These are phyloP conservation scores for Oncorhynchus masou DNA, from an alignment of 2,113 vertebrate genomes.

Conservation along the genomic window DNA sequence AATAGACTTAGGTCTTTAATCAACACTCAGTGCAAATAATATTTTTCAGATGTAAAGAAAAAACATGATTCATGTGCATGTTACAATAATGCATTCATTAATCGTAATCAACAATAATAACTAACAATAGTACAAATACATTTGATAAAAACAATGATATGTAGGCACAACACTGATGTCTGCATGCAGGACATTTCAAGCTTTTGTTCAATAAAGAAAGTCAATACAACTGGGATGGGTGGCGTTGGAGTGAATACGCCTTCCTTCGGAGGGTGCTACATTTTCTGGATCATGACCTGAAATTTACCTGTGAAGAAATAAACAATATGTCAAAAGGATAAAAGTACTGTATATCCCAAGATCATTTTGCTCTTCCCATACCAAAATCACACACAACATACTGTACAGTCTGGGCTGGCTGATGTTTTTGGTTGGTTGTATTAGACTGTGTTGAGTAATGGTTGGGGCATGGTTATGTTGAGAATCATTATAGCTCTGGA, in stretches of 20 bases:
- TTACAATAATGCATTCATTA: not conserved
- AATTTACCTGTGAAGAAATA: constrained; percentile 85
- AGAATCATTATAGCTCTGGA: too few relatives aligned
- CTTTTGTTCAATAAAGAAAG: constrained; percentile 13
- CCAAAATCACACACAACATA: not conserved
- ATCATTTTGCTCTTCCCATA: not conserved
- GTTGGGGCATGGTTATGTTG: too few relatives aligned
- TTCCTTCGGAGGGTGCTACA: constrained; percentile 63
- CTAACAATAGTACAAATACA: not conserved
- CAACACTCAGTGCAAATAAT: constrained; percentile 8
- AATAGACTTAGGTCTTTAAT: constrained; percentile 11
- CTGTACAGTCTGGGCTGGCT: too few relatives aligned
- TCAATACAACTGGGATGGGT: constrained; percentile 8
- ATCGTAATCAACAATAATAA: constrained; percentile 9
- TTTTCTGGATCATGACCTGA: constrained; percentile 98
- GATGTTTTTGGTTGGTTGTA: too few relatives aligned
- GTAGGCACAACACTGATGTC: not conserved
- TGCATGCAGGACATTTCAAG: constrained; percentile 16
- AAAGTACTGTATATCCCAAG: not conserved
- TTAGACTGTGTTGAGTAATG: too few relatives aligned
- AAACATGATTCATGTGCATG: not conserved
- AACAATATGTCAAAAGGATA: not conserved
- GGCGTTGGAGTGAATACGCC: constrained; percentile 15
- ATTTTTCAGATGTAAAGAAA: constrained; percentile 20
- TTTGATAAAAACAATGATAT: not conserved